Base-by-base conservation (phyloP, 2,113 vertebrate genomes). In the Xenopus tropicalis region DNA sequence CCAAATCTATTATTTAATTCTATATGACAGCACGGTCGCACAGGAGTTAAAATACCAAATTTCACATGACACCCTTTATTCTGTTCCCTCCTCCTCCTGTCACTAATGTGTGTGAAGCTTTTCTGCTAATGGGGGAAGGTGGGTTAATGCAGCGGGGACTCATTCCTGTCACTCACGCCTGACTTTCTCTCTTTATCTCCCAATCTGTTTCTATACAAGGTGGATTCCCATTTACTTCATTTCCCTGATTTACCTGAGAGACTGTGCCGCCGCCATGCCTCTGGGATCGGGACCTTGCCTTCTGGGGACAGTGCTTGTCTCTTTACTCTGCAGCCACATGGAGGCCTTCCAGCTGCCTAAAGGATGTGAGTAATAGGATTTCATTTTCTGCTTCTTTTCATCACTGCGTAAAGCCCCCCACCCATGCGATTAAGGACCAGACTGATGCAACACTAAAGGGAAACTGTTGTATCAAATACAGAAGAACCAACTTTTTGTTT, bases 131-230 rank as follows among this genome's bases (percentile, higher is more conserved):
- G 42, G 17, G 46, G 71, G 63, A 51, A 46, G 62, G 62, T 73
- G 10, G n/a, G 56, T 42, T 29, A 12, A 19, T 61, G 11, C 20
- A 48, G 21, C 29, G 1, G 57, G 61, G 59, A 56, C 16, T 72
- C 51, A 72, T 66, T 59, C 9, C 21, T 66, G 63, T 58, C 63
- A 73, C 54, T 73, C 71, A 70, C 3, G 11, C 13, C 51, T 57
- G 20, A 57, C 37, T 72, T 24, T 65, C n/a, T 65, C 17, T 44
- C 25, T 65, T 19, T 65, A 8, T 43, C 43, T 72, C 14, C 64
- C 29, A 37, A 37, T 37, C 37, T 64, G 20, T 44, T 52, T 54
- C 23, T 13, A 22, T 61, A 17, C 44, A 66, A 74, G 71, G 71
- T 74, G 54, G 71, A 66, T 51, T 59, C 63, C 63, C 42, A 43